A percentile compares a stretch with the other conserved stretches of the same genome.
phyloP scores from a whole-genome alignment of 2,888 invertebrate species.

The Allygus modestus region DNA sequence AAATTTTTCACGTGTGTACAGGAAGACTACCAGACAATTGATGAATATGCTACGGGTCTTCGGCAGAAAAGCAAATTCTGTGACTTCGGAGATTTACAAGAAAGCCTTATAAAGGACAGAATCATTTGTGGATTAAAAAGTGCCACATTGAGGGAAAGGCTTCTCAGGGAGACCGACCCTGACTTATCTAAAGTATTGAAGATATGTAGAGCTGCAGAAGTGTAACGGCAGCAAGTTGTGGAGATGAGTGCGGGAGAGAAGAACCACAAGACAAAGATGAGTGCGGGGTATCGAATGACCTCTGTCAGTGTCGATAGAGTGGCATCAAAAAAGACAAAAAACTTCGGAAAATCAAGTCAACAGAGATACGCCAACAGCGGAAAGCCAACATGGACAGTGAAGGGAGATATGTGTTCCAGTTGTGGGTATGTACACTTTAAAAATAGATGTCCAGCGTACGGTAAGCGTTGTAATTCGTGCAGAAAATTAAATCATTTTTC shows the following conservation, averaged over 20 bases:
- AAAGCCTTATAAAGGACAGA: constrained; percentile 31
- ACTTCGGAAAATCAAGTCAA: background rate
- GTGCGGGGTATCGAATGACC: too few species aligned
- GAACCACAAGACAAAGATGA: too few species aligned
- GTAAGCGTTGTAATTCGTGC: background rate
- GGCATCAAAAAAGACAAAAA: background rate
- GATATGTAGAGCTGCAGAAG: constrained; percentile 28
- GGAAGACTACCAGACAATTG: constrained; percentile 22
- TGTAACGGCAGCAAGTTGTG: constrained; percentile 20
- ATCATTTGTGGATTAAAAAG: constrained; percentile 45
- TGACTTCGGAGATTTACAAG: too few species aligned
- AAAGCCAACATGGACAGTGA: background rate
- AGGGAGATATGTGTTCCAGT: background rate
- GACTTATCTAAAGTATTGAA: background rate
- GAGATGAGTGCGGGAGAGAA: background rate
- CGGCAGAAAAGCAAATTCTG: constrained; percentile 27
- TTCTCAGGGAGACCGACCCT: constrained; percentile 8
- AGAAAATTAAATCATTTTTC: constrained; percentile 12
- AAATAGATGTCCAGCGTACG: background rate
- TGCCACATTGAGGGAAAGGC: constrained; percentile 8
- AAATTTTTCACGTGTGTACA: constrained; percentile 47
- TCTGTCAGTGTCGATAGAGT: background rate
- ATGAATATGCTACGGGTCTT: constrained; percentile 38
- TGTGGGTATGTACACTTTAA: constrained; percentile 12
- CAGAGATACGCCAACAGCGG: background rate